phyloP scores from a whole-genome alignment of 2,888 invertebrate genomes.

The Carcina quercana region DNA sequence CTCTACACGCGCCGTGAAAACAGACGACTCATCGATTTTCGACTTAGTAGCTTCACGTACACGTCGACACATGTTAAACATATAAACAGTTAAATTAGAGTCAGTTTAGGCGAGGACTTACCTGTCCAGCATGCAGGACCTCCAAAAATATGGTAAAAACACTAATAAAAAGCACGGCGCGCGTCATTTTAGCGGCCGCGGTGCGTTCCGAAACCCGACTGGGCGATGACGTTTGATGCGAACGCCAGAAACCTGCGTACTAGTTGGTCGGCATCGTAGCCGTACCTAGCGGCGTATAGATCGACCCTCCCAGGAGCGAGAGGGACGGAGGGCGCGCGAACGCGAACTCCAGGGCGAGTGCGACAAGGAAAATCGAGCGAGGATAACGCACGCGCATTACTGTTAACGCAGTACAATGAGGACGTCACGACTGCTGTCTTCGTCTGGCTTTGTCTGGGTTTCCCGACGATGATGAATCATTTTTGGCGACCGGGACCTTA shows the following conservation, averaged over 20 bases:
- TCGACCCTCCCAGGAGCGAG: conserved; percentile 65
- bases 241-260: conserved; percentile 69
- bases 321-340: conserved; percentile 25
- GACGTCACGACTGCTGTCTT: conserved; percentile 59
- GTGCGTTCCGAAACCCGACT: conserved; percentile 45
- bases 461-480: conserved; percentile 66
- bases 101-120: conserved; percentile 39
- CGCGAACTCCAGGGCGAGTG: conserved; percentile 17
- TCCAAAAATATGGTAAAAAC: conserved; percentile 75
- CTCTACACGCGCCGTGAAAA: conserved; percentile 61
- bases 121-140: conserved; percentile 73
- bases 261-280: conserved; percentile 57
- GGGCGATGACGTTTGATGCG: conserved; percentile 50
- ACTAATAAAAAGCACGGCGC: conserved; percentile 75
- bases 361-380: conserved; percentile 46
- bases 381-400: conserved; percentile 64
- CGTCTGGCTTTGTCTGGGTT: conserved; percentile 67
- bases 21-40: conserved; percentile 68
- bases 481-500: conserved; percentile 30
- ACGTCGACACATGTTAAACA: conserved; percentile 15
- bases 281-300: conserved; percentile 71
- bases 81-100: conserved; percentile 17
- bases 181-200: conserved; percentile 76
- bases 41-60: conserved; percentile 38
- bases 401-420: conserved; percentile 56